Evolutionary conservation across 2,113 vertebrate genomes (phyloP).

Genomic region (Xyrauchen texanus): DNA sequence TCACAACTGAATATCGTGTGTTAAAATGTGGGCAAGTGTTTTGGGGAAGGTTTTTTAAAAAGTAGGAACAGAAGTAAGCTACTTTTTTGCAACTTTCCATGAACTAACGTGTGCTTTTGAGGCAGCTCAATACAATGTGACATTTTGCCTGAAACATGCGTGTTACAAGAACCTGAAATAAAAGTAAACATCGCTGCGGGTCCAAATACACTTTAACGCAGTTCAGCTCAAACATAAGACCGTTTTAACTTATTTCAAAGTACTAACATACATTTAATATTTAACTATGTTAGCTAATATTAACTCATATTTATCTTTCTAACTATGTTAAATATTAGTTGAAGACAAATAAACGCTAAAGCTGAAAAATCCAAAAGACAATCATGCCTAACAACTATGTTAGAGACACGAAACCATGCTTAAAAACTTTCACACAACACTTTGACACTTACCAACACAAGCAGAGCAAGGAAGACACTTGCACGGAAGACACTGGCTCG

Average conservation of each 20-base stretch:
- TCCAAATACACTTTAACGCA: background rate
- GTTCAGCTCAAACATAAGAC: background rate
- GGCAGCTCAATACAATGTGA: background rate
- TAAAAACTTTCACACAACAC: background rate
- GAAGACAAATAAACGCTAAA: background rate
- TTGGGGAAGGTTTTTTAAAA: constrained; percentile 10
- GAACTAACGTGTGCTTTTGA: background rate
- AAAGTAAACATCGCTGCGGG: background rate
- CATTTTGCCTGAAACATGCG: background rate
- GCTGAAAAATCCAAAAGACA: too few species aligned
- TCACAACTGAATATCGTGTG: background rate
- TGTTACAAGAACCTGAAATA: background rate
- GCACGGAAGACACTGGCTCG: background rate
- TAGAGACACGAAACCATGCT: background rate
- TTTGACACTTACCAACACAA: constrained; percentile 27
- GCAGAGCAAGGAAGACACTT: constrained; percentile 13
- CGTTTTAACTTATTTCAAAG: background rate
- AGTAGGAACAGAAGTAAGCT: background rate
- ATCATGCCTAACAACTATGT: too few species aligned
- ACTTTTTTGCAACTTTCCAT: background rate
- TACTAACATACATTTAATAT: too few species aligned
- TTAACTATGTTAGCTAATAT: too few species aligned
- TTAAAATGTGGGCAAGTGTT: background rate
- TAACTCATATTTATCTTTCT: background rate
- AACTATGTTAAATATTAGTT: background rate